Evolutionary conservation across 92 coral and sea anemone genomes (phyloP), one percentile per base, ranked within the genome.

Genomic region (Heliopora coerulea): DNA sequence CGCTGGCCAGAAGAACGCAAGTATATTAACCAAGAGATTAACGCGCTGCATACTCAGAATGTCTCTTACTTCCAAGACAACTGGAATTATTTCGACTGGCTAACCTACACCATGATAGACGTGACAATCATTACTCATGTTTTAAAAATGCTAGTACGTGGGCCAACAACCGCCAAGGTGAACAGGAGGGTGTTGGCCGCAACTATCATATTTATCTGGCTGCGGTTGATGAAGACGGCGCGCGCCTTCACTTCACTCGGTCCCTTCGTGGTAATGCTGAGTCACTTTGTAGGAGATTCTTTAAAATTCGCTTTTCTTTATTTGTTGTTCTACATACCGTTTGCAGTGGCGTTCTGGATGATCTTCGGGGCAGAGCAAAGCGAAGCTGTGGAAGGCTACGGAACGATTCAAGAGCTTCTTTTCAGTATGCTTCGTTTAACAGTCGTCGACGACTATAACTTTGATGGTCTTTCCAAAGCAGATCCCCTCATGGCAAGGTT

Each of bases 21-120:
- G 8, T 86, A 64, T 37, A 49, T 86, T 8, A 62, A 83, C 20
- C 75, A 74, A 40, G 82, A 83, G 18, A 57, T 79, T 2, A 61
- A 48, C 1, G 52, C 72, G 54, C 25, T 79, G 13, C 80, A 83
- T 20, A 54, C 79, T 18, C 72, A 76, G n/a, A 32, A 60, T 29
- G 57, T 30, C 49, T 64, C 86, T 2, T 86, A 86, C 41, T 86
- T 86, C 34, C 82, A 83, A 50, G 90, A 86, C 49, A 61, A 26
- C 26, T 86, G 90, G 90, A 86, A 86, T 42, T 83, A 73, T 37
- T 65, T 83, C 27, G 90, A 86, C 67, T 86, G 90, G 90, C 78
- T 87, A 39, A 78, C 96, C 10, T 92, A 87, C 54, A 72, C 80
- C 34, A 80, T 89, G 96, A 87, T 92, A n/a, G 59, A 82, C 23